A percentile compares a stretch with the other conserved stretches of the same genome.
Evolutionary conservation across 2,113 vertebrate genomes (phyloP).

Genomic region (Alectura lathami): DNA sequence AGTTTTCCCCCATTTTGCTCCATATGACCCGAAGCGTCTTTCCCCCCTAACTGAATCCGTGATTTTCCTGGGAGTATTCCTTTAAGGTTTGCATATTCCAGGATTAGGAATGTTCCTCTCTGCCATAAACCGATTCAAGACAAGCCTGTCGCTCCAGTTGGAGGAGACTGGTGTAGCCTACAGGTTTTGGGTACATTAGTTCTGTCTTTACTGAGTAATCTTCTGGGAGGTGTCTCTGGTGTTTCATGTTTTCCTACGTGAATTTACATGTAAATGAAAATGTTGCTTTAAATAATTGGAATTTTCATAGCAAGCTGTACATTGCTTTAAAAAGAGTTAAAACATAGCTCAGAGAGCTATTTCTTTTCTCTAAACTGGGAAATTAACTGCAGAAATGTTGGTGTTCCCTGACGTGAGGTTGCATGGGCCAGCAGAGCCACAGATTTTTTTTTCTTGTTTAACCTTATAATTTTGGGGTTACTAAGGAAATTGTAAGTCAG

Average conservation of each 20-base stretch:
- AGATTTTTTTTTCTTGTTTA: background rate
- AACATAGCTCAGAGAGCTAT: background rate
- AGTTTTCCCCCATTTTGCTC: background rate
- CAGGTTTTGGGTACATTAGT: slow-evolving; percentile 40
- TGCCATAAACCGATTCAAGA: slow-evolving; percentile 26
- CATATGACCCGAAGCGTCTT: background rate
- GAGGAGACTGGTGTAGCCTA: slow-evolving; percentile 33
- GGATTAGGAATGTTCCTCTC: background rate
- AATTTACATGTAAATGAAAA: slow-evolving; percentile 36
- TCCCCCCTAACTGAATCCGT: background rate
- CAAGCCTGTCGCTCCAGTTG: slow-evolving; percentile 54
- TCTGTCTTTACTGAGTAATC: slow-evolving; percentile 29
- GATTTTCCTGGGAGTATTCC: background rate
- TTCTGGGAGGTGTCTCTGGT: slow-evolving; percentile 22
- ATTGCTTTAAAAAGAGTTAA: slow-evolving; percentile 4
- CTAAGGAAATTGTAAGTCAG: background rate
- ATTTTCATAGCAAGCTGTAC: background rate
- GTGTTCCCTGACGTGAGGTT: background rate
- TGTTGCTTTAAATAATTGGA: background rate
- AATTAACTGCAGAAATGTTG: background rate
- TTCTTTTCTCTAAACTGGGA: background rate
- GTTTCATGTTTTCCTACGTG: slow-evolving; percentile 15
- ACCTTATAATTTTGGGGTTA: background rate
- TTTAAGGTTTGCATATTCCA: slow-evolving; percentile 17
- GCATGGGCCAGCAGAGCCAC: background rate